Base-by-base conservation (phyloP, 2,113 vertebrate genomes). In the Bos javanicus region DNA sequence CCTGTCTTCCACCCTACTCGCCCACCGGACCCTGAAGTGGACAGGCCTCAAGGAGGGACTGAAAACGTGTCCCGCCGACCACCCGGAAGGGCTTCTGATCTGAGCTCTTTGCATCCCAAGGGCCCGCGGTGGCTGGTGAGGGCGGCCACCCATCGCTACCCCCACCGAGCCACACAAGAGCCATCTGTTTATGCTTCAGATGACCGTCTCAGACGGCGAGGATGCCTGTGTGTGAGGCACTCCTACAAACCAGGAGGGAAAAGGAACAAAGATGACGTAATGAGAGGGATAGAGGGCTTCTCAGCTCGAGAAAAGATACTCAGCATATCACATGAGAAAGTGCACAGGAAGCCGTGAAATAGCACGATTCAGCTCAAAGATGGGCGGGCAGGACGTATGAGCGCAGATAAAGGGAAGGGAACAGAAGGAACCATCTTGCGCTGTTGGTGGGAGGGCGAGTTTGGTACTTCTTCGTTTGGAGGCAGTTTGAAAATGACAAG, bases 311-410 rank as follows among this genome's bases (percentile, higher is more conserved):
- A 30, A 85, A 81, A 16, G 78, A 78, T 26, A 26, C 71, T 43
- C 39, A 62, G 46, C 13, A 17, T 33, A 30, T 5, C 33, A 7
- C 52, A 1, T 4, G 25, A 33, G 74, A 50, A 50, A 28, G n/a
- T 19, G 52, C 13, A 1, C 12, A 2, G 5, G 71, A 74, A 60
- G 23, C n/a, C 12, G 7, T 12, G 39, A 74, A 19, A 14, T 0
- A 5, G 28, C 21, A 25, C 0, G 3, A 36, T 26, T 48, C 25
- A 26, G 93, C 36, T 64, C 54, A 1, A 3, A 50, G 93, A 6
- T 0, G 59, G 74, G 89, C 82, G 11, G 71, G 28, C 9, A 1
- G 3, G n/a, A 43, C 1, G 13, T 0, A 0, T 1, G 52, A 26
- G 6, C 1, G 1, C 6, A 54, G 48, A 36, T 30, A 9, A 14